phyloP scores from a whole-genome alignment of 2,888 invertebrate species.

The Tinea trinotella region DNA sequence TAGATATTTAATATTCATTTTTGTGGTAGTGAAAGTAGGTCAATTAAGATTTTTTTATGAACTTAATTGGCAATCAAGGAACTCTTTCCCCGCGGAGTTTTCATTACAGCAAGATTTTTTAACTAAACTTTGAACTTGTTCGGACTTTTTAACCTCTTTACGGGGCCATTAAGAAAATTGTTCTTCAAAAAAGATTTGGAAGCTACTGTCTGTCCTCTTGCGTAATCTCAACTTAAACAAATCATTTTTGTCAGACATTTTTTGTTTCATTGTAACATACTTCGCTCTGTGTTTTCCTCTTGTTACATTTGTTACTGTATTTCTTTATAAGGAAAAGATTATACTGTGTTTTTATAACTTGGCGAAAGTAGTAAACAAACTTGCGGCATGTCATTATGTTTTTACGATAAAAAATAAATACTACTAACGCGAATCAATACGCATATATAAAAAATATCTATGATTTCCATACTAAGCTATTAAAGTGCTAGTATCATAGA shows the following conservation, averaged over 20 bases:
- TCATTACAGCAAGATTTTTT: conserved; percentile 13
- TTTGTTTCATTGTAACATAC: not conserved
- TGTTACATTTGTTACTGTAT: not conserved
- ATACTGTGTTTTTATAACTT: no score
- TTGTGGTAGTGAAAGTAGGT: conserved; percentile 12
- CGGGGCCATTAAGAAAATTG: conserved; percentile 16
- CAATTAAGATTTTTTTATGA: conserved; percentile 18
- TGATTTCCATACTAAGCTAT: no score
- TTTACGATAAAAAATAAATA: no score
- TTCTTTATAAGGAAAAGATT: no score
- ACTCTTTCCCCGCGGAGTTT: conserved; percentile 13
- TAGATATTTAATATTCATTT: no score
- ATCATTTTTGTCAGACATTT: not conserved
- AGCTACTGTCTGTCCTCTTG: not conserved
- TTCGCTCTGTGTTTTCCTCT: not conserved
- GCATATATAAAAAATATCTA: no score
- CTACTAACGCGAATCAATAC: no score
- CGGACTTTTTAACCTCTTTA: conserved; percentile 14
- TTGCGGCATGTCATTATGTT: no score
- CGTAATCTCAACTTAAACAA: not conserved
- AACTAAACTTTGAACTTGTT: conserved; percentile 12
- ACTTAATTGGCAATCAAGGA: conserved; percentile 19
- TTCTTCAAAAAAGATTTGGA: conserved; percentile 13
- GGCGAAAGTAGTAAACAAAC: no score
- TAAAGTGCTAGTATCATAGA: no score